Evolutionary conservation across 2,797 vertebrate genomes (phyloP), one percentile per base, ranked within the genome.

Genomic region (Gymnocypris eckloni): DNA sequence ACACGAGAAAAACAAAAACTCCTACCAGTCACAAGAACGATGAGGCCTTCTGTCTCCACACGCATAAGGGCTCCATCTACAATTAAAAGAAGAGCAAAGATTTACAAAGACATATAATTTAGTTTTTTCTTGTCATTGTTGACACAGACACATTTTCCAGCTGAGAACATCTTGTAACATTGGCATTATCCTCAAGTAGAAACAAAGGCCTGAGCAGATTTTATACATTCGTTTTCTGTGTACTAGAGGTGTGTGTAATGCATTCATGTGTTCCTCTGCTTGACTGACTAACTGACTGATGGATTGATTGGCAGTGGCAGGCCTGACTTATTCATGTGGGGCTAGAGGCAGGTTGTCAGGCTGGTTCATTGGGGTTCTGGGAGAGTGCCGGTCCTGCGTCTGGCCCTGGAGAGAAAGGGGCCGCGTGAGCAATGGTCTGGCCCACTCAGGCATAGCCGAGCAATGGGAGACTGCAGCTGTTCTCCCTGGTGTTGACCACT

Each of bases 231-330:
- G 48, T 69, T 28, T 79, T 83, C 76, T 89, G 64, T 89, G 86
- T 87, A 87, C 85, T 90, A 64, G 78, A 66, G 56, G 61, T 16
- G 89, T 94, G 89, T 92, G 93, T 95, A 92, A 94, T 94, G 89
- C 88, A 94, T 93, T 89, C 20, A 28, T 79, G 70, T 86, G 41
- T 86, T 82, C 79, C 87, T 89, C 87, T 86, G 86, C 64, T 88
- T 90, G 91, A 84, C 59, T 89, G 86, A 89, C 83, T 90, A 90
- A 93, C 91, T 71, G 94, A 94, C 91, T 89, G 93, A 92, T 93
- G 91, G 94, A 95, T 93, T 94, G 93, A 95, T 92, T 93, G 93
- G 93, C 91, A 91, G 86, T 93, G 93, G 92, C 93, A 93, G 93
- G 89, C 90, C 92, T 94, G 93, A 93, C 92, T 93, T 80, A 87